Evolutionary conservation across 1,140 invertebrate genomes (phyloP), one percentile per base, ranked within the genome.

Genomic region (Chelonus insularis): DNA sequence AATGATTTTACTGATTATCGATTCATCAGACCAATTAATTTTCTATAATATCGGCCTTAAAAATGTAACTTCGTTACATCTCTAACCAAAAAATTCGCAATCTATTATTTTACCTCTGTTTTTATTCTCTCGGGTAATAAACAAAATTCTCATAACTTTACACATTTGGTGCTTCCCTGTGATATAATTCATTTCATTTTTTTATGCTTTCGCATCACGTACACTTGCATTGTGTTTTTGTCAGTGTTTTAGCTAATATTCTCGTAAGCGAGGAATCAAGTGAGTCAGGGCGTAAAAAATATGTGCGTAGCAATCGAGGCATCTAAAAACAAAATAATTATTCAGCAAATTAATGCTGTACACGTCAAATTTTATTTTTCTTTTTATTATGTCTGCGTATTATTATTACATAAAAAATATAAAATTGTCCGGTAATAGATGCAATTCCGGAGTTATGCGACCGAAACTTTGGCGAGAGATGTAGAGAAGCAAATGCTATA

Each of bases 401-500:
- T 39, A 39, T n/a, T 39, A 11, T 11, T 14, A 39, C 37, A 5
- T 16, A 5, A 43, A 8, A 18, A 43, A 16, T 16, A 8, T 14
- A 1, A 43, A 5, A 16, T 43, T 43, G 41, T 43, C 16, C 16
- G 16, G 14, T 16, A 39, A 39, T 39, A 39, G 14, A 39, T 39
- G 5, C 37, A 2, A 0, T 11, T 39, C n/a, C 14, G 14, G n/a
- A 39, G 14, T 39, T 39, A n/a, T 18, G 34, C 52, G 36, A 39
- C 34, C 34, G 52, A 20, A 36, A 55, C 18, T 39, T 29, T 3
- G n/a, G 20, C 6, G 54, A 25, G 21, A 18, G 43, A 23, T 21
- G 52, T 55, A 14, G 37, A 43, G 39, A 36, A 36, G 37, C 54
- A 56, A 56, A 56, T 20, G 54, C 54, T 37, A 56, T 56, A 56